Evolutionary conservation across 2,888 invertebrate species (phyloP), one percentile per base, ranked within the genome.

Genomic region (Epirrhoe alternata): DNA sequence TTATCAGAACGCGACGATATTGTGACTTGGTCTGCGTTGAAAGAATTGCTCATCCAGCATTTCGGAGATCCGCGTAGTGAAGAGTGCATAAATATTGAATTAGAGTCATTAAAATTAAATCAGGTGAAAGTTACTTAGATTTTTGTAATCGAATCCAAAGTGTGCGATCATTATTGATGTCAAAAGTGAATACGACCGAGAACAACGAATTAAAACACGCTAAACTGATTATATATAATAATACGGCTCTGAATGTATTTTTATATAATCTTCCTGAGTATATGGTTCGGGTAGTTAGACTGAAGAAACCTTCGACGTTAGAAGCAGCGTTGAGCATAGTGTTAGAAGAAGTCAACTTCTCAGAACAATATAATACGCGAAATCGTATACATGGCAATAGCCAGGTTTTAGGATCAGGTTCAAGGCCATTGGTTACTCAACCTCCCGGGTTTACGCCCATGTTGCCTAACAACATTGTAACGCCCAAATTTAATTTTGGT

Each of bases 61-160:
- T 72, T 72, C 45, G 71, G 71, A 6, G 68, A 70, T 31, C 72
- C 71, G 0, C 14, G 70, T 10, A 61, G 55, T 6, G 71, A 74
- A 49, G 53, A 61, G 7, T 71, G 67, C 35, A 59, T 71, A 3
- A 58, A 64, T 5, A 69, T 68, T 4, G 55, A 74, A 60, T 49
- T 72, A 54, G 68, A 72, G 35, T 55, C 47, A 0, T 14, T 64
- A 57, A 61, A 52, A 69, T 70, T 6, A 63, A 42, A 42, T 51
- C 50, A 4, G 60, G 49, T 5, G 69, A 72, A 59, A 49, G 24
- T 38, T 65, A 64, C 24, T 45, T 66, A 10, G 67, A 72, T 45
- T 71, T 73, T 60, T 69, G 66, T 17, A 53, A 68, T n/a, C 12
- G 67, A 3, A 56, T 74, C 2, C 69, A 72, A 60, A 51, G 49